phyloP scores from a whole-genome alignment of 2,797 vertebrate species.

The Sebastiscus tertius region DNA sequence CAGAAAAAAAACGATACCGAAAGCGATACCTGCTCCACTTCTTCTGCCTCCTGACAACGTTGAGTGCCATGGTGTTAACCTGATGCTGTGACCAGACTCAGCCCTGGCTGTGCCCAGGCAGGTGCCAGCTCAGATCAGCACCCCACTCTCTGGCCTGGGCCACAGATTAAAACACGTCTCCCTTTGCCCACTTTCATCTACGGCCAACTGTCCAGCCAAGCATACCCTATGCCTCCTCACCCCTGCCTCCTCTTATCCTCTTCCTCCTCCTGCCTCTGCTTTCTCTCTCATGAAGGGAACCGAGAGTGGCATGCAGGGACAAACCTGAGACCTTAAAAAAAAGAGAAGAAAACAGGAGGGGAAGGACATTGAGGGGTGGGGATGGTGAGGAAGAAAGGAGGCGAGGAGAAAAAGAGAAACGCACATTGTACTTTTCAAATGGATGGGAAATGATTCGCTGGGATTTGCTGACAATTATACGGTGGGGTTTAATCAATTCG shows the following conservation, averaged over 20 bases:
- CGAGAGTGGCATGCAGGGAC: conserved; percentile 74
- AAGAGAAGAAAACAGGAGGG: conserved; percentile 65
- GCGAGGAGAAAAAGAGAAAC: conserved; percentile 78
- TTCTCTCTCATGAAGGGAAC: conserved; percentile 52
- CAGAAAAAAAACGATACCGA: background rate
- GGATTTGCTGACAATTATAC: conserved; percentile 95
- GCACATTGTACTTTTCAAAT: conserved; percentile 89
- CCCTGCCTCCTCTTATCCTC: conserved; percentile 66
- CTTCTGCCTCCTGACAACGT: conserved; percentile 15
- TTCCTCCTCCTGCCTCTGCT: conserved; percentile 64
- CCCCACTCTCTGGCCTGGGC: conserved; percentile 61
- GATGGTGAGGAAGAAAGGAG: conserved; percentile 68
- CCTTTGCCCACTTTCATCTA: conserved; percentile 82
- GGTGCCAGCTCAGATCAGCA: conserved; percentile 74
- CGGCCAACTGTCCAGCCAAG: conserved; percentile 76
- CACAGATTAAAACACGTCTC: conserved; percentile 80
- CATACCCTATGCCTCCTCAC: conserved; percentile 69
- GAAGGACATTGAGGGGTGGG: conserved; percentile 62
- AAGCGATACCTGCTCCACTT: conserved; percentile 9
- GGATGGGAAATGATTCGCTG: conserved; percentile 93
- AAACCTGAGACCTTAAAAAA: conserved; percentile 74
- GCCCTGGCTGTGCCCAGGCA: conserved; percentile 65
- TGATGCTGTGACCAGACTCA: conserved; percentile 46
- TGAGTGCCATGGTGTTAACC: conserved; percentile 35
- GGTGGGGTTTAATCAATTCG: conserved; percentile 94